Conservation (phyloP, 1,140 invertebrate species). For the Aradophagus sp. region DNA sequence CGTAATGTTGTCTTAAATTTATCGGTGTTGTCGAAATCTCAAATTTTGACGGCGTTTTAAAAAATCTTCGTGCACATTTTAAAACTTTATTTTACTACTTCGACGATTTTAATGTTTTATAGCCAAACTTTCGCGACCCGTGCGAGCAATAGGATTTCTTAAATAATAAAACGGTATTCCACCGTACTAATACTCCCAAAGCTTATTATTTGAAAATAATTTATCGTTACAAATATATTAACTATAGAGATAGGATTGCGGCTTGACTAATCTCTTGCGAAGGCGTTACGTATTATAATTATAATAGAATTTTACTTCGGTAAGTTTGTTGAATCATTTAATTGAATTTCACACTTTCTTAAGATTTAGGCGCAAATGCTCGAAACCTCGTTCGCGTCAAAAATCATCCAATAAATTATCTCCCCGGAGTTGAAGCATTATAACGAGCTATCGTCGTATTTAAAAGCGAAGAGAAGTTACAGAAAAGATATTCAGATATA, state of each 20-base stretch:
- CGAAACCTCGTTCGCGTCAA: not conserved
- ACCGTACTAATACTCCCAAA: not conserved
- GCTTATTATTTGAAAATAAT: slow-evolving; percentile 40
- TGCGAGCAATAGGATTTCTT: too few species aligned
- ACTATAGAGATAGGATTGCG: slow-evolving; percentile 37
- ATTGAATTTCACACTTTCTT: slow-evolving; percentile 27
- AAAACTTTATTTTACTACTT: too few species aligned
- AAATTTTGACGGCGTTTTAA: too few species aligned
- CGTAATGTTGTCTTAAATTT: too few species aligned
- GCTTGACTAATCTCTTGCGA: slow-evolving; percentile 36
- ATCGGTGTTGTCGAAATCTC: too few species aligned
- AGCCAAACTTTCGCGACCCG: too few species aligned
- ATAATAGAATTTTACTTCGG: slow-evolving; percentile 24
- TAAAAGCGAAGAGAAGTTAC: too few species aligned
- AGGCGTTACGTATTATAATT: slow-evolving; percentile 30
- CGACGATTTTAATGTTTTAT: too few species aligned
- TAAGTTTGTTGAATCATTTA: slow-evolving; percentile 44
- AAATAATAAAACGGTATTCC: slow-evolving; percentile 6
- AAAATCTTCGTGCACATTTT: too few species aligned
- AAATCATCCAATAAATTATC: slow-evolving; percentile 2
- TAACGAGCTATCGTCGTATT: too few species aligned
- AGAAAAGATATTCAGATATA: too few species aligned
- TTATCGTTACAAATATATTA: slow-evolving; percentile 42
- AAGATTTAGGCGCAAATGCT: slow-evolving; percentile 4
- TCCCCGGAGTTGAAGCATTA: too few species aligned